phyloP scores from a whole-genome alignment of 2,797 vertebrate genomes.

The Cossypha polioptera region DNA sequence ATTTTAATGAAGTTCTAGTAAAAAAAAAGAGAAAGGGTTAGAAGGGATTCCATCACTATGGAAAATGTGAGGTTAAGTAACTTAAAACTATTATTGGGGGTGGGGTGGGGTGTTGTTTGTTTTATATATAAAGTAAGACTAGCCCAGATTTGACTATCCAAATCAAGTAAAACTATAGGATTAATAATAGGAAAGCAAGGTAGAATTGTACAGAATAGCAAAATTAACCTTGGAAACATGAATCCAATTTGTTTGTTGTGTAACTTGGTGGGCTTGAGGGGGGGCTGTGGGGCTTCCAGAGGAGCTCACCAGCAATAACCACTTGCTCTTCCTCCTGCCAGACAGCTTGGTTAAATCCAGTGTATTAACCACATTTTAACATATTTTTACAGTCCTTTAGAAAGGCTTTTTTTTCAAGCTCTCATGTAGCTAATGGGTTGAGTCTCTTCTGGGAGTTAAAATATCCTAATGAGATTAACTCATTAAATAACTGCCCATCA shows the following conservation, averaged over 20 bases:
- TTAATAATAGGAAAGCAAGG: not conserved
- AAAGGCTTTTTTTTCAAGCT: constrained; percentile 18
- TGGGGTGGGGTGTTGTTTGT: not conserved
- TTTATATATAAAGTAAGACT: not conserved
- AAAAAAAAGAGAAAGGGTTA: not conserved
- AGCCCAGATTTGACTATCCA: not conserved
- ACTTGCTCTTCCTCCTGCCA: not conserved
- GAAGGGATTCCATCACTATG: not conserved
- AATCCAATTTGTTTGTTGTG: not conserved
- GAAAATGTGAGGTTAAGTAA: not conserved
- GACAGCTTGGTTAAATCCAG: not conserved
- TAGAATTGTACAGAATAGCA: not conserved
- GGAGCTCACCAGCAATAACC: not conserved
- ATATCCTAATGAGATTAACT: constrained; percentile 55
- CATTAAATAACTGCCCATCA: constrained; percentile 43
- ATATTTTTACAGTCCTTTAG: not conserved
- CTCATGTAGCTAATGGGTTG: constrained; percentile 1
- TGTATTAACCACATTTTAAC: not conserved
- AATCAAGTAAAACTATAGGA: not conserved
- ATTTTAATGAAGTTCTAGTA: not conserved
- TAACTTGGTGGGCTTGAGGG: not conserved
- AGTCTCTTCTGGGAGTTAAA: constrained; percentile 37
- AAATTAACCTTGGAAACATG: not conserved
- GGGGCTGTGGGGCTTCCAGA: not conserved
- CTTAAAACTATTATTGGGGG: not conserved